These are phyloP conservation scores for Microplitis manilae DNA, from an alignment of 2,888 invertebrate species.

Conservation along the genomic window DNA sequence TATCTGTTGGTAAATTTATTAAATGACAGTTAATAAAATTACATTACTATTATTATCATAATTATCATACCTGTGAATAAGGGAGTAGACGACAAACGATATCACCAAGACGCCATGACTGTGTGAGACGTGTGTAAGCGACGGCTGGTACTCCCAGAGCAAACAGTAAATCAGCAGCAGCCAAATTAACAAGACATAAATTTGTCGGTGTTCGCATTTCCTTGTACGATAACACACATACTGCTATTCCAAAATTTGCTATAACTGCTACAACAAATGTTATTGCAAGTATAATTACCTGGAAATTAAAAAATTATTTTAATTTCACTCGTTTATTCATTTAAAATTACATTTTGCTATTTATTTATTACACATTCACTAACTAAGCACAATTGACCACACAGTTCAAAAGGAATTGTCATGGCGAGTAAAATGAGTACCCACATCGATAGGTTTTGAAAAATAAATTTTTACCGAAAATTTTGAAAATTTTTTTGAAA, in stretches of 20 bases:
- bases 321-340: not conserved
- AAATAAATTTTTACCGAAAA: too few species aligned
- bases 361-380: not conserved
- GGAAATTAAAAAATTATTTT: constrained; percentile 35
- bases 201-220: constrained; percentile 76
- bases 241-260: constrained; percentile 73
- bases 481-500: too few species aligned
- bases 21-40: not conserved
- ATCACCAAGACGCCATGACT: constrained; percentile 74
- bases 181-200: constrained; percentile 75
- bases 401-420: too few species aligned
- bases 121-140: constrained; percentile 73
- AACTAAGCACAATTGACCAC: too few species aligned
- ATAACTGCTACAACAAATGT: constrained; percentile 73
- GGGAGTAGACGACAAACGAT: constrained; percentile 73
- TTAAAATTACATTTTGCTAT: too few species aligned
- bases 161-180: constrained; percentile 78
- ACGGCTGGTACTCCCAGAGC: constrained; percentile 74
- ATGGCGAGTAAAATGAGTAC: too few species aligned
- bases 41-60: constrained; percentile 6
- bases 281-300: constrained; percentile 69
- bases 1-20: not conserved
- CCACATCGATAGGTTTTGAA: too few species aligned
- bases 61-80: constrained; percentile 73
- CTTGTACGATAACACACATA: constrained; percentile 73